Evolutionary conservation across 2,113 vertebrate genomes (phyloP), one percentile per base, ranked within the genome.

Genomic region (Crypturellus undulatus): DNA sequence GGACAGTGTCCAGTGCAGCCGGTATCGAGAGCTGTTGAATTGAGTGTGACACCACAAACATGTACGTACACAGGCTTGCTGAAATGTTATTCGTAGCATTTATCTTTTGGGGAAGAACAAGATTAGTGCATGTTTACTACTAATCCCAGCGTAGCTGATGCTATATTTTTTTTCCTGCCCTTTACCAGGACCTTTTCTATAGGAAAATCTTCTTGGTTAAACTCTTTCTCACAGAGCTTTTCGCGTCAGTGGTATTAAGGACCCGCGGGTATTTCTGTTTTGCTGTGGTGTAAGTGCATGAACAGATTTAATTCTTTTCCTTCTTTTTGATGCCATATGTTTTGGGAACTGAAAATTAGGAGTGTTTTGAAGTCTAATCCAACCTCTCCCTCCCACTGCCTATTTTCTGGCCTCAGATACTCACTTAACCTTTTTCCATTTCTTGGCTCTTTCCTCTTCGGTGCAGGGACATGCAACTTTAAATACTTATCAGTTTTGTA

Each of bases 391-490:
- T 84, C 79, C 72, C 71, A n/a, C 69, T 93, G 43, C 51, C 32
- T 73, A 8, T 56, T 83, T 88, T 92, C n/a, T 86, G 42, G 34
- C 54, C 63, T 94, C 56, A 75, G 58, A 94, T 84, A 88, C 64
- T 88, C 43, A 45, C 45, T 95, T 94, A 86, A 91, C 90, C 88
- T 96, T 91, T 96, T 80, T 54, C 47, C 10, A 80, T 93, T 85
- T 45, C 47, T 71, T 88, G 24, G 12, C 79, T 92, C 32, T 34
- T 95, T 89, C 56, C 30, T 76, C 54, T 94, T 82, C 52, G 81
- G 83, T 22, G 28, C 45, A 79, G 36, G 40, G 8, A 13, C 81
- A 43, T 89, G 47, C 72, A 93, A 63, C 32, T 87, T 87, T 52
- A 91, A 72, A 38, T 54, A 28, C 22, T 89, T 89, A 81, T 78